Percentiles rank a stretch among this genome's conserved stretches.
These are phyloP conservation scores for Sebastes reedi DNA, from an alignment of 2,797 vertebrate genomes.

Conservation along the genomic window DNA sequence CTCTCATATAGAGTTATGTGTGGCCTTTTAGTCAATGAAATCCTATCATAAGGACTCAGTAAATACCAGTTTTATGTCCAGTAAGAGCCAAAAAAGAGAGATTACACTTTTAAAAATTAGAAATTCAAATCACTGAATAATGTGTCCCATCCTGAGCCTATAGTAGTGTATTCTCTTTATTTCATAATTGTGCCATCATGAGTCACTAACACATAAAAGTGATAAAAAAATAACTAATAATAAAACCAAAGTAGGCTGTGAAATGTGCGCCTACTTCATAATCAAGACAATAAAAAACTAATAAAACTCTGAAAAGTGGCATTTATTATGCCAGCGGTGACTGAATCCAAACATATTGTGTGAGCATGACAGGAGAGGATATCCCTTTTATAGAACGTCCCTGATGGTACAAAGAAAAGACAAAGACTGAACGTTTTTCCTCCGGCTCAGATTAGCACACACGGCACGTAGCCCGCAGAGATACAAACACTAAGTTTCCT, in stretches of 20 bases:
- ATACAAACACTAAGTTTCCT: constrained; percentile 28
- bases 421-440: constrained; percentile 40
- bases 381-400: constrained; percentile 39
- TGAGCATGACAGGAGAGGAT: constrained; percentile 19
- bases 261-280: constrained; percentile 21
- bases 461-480: constrained; percentile 27
- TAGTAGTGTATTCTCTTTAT: background rate
- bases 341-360: constrained; percentile 23
- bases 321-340: constrained; percentile 14
- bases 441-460: constrained; percentile 42
- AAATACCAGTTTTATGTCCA: background rate
- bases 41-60: background rate
- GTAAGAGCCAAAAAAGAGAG: background rate
- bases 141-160: background rate
- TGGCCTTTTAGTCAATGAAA: background rate
- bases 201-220: constrained; percentile 16
- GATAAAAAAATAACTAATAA: constrained; percentile 18
- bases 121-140: background rate
- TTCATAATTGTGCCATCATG: constrained; percentile 16
- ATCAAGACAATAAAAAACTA: constrained; percentile 40
- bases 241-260: constrained; percentile 3
- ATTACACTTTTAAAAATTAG: background rate
- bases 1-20: background rate
- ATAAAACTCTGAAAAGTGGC: constrained; percentile 24
- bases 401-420: constrained; percentile 19